phyloP scores from a whole-genome alignment of 2,888 invertebrate species.

The Athalia cordata region DNA sequence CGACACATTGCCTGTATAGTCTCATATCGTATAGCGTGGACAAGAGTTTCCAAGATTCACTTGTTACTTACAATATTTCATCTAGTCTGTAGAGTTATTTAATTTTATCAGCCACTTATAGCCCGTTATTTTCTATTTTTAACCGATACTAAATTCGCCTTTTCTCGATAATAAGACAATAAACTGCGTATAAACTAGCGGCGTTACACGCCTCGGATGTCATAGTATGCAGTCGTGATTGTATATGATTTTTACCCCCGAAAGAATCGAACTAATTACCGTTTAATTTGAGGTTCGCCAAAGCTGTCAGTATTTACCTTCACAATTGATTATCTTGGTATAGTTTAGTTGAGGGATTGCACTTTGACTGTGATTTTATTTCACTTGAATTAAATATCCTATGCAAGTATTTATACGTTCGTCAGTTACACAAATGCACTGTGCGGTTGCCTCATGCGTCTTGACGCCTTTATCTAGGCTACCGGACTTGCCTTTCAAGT shows the following conservation, averaged over 20 bases:
- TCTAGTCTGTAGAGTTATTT: conserved; percentile 5
- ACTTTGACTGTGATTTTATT: conserved; percentile 13
- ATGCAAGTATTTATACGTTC: conserved; percentile 16
- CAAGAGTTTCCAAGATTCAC: background rate
- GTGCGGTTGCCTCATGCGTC: conserved; percentile 27
- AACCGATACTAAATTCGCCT: conserved; percentile 6
- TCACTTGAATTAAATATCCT: conserved; percentile 5
- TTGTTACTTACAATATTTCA: conserved; percentile 37
- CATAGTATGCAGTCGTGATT: background rate
- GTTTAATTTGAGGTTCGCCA: too few relatives aligned
- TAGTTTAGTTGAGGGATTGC: conserved; percentile 3
- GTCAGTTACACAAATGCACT: background rate
- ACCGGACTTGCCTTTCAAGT: conserved; percentile 16
- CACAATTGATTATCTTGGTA: background rate
- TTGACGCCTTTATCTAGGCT: conserved; percentile 39
- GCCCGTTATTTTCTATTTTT: conserved; percentile 32
- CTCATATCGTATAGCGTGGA: conserved; percentile 34
- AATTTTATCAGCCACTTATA: conserved; percentile 19
- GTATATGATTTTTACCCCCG: background rate
- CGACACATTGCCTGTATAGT: conserved; percentile 46
- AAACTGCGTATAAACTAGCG: conserved; percentile 29
- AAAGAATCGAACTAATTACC: too few relatives aligned
- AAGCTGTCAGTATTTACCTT: conserved; percentile 20
- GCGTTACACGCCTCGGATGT: background rate
- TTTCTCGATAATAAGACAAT: conserved; percentile 32